Percentiles rank a stretch among this genome's conserved stretches.
phyloP scores from a whole-genome alignment of 2,797 vertebrate genomes.

The Epinephelus awoara region DNA sequence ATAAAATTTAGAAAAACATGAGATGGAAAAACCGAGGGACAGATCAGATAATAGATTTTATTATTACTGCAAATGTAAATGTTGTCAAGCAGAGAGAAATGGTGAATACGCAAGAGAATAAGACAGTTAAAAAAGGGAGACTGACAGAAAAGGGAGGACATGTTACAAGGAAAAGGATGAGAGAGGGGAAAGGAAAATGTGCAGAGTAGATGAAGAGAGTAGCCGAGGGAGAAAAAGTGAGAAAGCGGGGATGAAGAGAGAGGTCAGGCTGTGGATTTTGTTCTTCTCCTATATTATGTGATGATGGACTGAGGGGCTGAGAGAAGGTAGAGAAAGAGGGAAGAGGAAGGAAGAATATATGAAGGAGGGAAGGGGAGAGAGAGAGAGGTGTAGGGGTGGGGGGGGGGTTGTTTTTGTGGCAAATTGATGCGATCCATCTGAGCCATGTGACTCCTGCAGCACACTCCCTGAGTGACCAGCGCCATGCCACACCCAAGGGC shows the following conservation, averaged over 20 bases:
- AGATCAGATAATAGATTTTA: background rate
- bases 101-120: background rate
- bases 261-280: constrained; percentile 23
- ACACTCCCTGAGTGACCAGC: constrained; percentile 90
- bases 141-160: background rate
- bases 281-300: constrained; percentile 52
- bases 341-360: constrained; percentile 35
- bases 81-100: background rate
- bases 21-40: background rate
- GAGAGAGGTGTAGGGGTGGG: constrained; percentile 18
- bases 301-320: constrained; percentile 61
- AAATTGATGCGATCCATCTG: constrained; percentile 98
- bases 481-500: constrained; percentile 79
- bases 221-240: constrained; percentile 9
- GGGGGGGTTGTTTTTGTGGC: constrained; percentile 83
- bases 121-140: background rate
- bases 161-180: constrained; percentile 82
- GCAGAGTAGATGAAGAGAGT: background rate
- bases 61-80: background rate
- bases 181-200: constrained; percentile 73
- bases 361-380: constrained; percentile 23
- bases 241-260: background rate
- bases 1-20: background rate
- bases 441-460: constrained; percentile 88
- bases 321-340: constrained; percentile 41